Base-by-base conservation (phyloP, 2,797 vertebrate genomes). In the Triplophysa yarkandensis region DNA sequence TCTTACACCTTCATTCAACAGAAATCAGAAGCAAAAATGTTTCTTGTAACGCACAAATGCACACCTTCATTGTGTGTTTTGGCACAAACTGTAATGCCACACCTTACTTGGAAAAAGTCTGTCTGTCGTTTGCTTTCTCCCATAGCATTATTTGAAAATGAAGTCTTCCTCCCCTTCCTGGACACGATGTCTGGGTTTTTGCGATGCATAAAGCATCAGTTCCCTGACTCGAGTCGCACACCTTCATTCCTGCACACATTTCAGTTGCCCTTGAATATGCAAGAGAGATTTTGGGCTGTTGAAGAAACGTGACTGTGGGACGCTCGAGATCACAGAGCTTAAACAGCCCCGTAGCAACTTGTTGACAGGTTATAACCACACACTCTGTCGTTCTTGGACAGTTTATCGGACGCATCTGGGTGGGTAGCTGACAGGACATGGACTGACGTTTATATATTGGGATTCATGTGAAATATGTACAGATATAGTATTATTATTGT, bases 401-500 rank as follows among this genome's bases (percentile, higher is more conserved):
- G 19, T 78, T 14, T 41, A n/a, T n/a, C n/a, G 19, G 48, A 65
- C 71, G 57, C 43, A 57, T 76, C 72, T 78, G 71, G 32, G 34
- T 63, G 48, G 17, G 43, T 41, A 44, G 60, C 14, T 52, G 44
- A 48, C 44, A 44, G 30, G 44, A 54, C 58, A 75, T 66, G 61
- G 74, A 77, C 66, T 77, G n/a, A 66, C 46, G 44, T 75, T 44
- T n/a, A n/a, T 17, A 44, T 7, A 48, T 73, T 61, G 57, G 44
- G 68, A 70, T 68, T 44, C 34, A 74, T 78, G 76, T 81, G 66
- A 80, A 74, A 79, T 80, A 71, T 81, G 83, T 83, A 82, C 80
- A 85, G 77, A 81, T 82, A 68, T 76, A 57, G 57, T 77, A 80
- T 71, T 77, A 71, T 76, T 74, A 81, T 80, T 82, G 77, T 82